These are phyloP conservation scores for Pheosia gnoma DNA, from an alignment of 2,888 invertebrate genomes.

Conservation along the genomic window DNA sequence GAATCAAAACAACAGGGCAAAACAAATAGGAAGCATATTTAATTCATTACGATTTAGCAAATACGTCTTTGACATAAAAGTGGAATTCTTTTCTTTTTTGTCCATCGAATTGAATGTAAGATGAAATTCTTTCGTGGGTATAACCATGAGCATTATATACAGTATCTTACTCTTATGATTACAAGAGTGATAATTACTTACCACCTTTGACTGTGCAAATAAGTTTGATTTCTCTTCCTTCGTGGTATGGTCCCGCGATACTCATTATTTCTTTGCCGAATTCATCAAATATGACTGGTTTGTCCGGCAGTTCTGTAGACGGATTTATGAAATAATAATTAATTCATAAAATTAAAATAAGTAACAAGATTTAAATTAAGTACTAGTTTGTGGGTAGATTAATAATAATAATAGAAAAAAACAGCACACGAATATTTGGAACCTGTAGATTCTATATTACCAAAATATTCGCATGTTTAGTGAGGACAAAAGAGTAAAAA, in stretches of 20 bases:
- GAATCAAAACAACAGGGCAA: not conserved
- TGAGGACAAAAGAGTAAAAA: no score
- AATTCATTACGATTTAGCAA: not conserved
- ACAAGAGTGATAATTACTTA: constrained; percentile 53
- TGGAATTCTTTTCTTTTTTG: not conserved
- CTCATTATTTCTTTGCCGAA: constrained; percentile 86
- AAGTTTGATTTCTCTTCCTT: constrained; percentile 88
- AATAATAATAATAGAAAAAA: no score
- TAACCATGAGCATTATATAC: no score
- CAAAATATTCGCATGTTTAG: no score
- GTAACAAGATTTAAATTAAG: no score
- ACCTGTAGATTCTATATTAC: no score
- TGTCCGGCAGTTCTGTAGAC: constrained; percentile 88
- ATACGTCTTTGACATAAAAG: not conserved
- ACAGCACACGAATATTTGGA: no score
- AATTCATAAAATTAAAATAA: no score
- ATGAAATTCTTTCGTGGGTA: not conserved
- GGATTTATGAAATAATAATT: no score
- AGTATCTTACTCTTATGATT: no score
- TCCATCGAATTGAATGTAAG: not conserved
- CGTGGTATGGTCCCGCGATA: constrained; percentile 89
- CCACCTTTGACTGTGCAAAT: constrained; percentile 90
- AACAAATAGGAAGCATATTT: not conserved
- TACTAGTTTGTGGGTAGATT: no score
- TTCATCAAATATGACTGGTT: constrained; percentile 89